Percentiles rank a stretch among this genome's conserved stretches.
phyloP scores from a whole-genome alignment of 1,140 invertebrate genomes.

The Penaeus indicus region DNA sequence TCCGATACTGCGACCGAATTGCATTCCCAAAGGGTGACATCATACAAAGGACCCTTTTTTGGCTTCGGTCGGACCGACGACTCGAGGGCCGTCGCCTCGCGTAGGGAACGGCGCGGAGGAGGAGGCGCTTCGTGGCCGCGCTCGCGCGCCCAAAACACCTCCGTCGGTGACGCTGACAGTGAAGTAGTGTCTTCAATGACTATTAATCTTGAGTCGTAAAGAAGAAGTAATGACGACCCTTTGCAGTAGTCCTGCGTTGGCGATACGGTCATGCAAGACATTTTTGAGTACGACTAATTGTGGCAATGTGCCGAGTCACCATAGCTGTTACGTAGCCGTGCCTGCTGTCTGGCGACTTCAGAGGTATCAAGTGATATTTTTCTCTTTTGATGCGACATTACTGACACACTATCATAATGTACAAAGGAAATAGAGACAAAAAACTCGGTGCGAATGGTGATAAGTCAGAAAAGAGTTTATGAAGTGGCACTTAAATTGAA shows the following conservation, averaged over 20 bases:
- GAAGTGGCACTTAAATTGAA: no score
- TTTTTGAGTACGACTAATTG: conserved; percentile 27
- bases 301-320: conserved; percentile 45
- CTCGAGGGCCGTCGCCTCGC: background rate
- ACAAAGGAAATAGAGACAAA: no score
- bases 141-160: background rate
- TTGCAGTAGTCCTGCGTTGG: conserved; percentile 21
- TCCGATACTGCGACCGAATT: conserved; percentile 52
- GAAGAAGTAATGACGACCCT: conserved; percentile 51
- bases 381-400: no score
- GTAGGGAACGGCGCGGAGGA: no score
- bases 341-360: no score
- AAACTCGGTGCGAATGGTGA: no score
- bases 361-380: no score
- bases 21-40: conserved; percentile 58
- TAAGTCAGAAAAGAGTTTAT: no score
- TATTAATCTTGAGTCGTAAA: conserved; percentile 57
- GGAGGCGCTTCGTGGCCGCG: no score
- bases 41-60: conserved; percentile 33
- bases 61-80: no score
- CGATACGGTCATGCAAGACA: conserved; percentile 47
- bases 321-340: conserved; percentile 7
- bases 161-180: background rate
- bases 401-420: no score
- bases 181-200: conserved; percentile 17